Evolutionary conservation across 2,113 vertebrate genomes (phyloP), one percentile per base, ranked within the genome.

Genomic region (Notiomystis cincta): DNA sequence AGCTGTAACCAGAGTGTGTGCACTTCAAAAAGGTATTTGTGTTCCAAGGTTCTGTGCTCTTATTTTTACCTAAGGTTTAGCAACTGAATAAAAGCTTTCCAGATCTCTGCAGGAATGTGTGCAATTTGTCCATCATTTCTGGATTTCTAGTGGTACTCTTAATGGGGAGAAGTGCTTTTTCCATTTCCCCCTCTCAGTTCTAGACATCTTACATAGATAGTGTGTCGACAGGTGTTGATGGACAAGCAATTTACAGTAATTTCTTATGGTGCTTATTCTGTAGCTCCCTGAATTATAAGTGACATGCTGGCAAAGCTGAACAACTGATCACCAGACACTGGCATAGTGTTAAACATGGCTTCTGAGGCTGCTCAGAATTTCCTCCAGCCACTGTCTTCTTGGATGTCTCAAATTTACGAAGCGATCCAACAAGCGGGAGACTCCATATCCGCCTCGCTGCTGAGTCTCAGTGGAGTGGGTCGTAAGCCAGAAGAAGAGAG

Each of bases 391-490:
- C 90, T 99, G 45, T 98, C 98, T 22, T 97, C 98, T 58, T 99
- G 98, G 98, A 97, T 99, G 87, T 97, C 98, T 53, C 98, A 98
- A 50, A 87, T 98, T 64, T 98, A 98, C 1, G 98, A 98, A 96
- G 97, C 98, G 30, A 91, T 98, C 82, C 98, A 98, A 31, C 97
- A 98, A 87, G 97, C 97, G n/a, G 97, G 98, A 31, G 97, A 97
- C 69, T 95, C 83, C 4, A 78, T 98, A 53, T 98, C 98, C 69
- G 90, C 95, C 70, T 98, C 97, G 0, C 95, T 98, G 69, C 90
- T 97, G 82, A 97, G 95, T 79, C 77, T 97, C 94, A 97, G 81
- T 93, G 97, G 97, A 92, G 85, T 90, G 37, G 95, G 97, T 67
- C 96, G 77, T 64, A 93, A 96, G 22, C 33, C 94, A 81, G 95